Conservation (phyloP, 2,797 vertebrate species). For the Thaleichthys pacificus region DNA sequence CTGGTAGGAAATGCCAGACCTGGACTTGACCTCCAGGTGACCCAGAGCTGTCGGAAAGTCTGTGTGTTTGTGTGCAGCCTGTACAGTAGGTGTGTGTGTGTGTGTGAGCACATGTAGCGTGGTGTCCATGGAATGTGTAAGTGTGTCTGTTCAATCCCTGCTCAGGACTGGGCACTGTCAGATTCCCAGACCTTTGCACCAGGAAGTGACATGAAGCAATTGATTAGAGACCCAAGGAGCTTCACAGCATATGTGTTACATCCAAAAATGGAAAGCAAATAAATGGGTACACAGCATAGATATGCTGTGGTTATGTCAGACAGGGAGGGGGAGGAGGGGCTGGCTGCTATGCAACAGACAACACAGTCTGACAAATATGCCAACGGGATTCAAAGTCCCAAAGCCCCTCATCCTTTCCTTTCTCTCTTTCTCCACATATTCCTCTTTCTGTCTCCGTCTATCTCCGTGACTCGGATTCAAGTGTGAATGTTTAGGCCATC, state of each 20-base stretch:
- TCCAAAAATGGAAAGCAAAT: not conserved
- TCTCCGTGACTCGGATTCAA: too few species aligned
- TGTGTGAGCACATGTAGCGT: not conserved
- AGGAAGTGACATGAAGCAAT: constrained; percentile 10
- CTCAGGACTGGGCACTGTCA: constrained; percentile 18
- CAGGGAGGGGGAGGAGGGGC: not conserved
- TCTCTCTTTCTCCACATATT: not conserved
- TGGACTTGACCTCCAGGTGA: constrained; percentile 46
- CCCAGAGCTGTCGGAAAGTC: constrained; percentile 40
- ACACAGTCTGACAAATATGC: too few species aligned
- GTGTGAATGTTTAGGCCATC: not conserved
- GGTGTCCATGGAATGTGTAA: not conserved
- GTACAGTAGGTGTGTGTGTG: constrained; percentile 5
- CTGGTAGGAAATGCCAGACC: constrained; percentile 43
- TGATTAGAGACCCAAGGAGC: constrained; percentile 20
- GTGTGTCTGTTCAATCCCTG: not conserved
- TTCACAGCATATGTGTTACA: constrained; percentile 9
- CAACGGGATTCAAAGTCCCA: not conserved
- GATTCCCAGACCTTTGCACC: constrained; percentile 56
- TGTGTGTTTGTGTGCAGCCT: constrained; percentile 4
- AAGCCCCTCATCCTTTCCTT: not conserved
- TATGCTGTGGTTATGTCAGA: not conserved
- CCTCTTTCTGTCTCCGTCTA: not conserved
- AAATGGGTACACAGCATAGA: not conserved
- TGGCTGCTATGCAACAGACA: too few species aligned